Evolutionary conservation across 2,888 invertebrate genomes (phyloP), one percentile per base, ranked within the genome.

Genomic region (Autographa pulchrina): DNA sequence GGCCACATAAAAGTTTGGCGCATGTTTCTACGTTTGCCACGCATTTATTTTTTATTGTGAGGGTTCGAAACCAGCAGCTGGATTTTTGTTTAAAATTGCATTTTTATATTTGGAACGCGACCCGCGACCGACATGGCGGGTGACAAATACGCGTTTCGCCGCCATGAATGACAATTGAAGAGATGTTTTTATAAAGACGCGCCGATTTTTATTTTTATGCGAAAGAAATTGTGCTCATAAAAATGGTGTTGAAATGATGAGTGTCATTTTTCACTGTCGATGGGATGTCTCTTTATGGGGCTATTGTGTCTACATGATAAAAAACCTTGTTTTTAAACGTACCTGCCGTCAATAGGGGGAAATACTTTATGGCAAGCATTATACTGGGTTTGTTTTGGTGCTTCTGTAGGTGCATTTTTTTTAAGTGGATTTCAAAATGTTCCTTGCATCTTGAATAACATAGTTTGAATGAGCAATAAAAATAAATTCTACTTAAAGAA

Each of bases 111-210:
- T 94, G 94, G 92, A 91, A 92, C 95, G 94, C 94, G 92, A 91
- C 91, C 92, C 93, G 92, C 90, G 86, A 88, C 89, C 91, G 91
- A 89, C 92, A 93, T 88, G 91, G 88, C 90, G 92, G 91, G 93
- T 96, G 96, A 96, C 96, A 96, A 96, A 96, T 96, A 96, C 94
- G 93, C 94, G 90, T 86, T 78, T 86, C 92, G 92, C 92, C 88
- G 95, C 92, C 92, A 96, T 96, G 96, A 96, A 96, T 96, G 96
- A 96, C 95, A 96, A 96, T 96, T 92, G 92, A 93, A 93, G 93
- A 92, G 94, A 95, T 95, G 94, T 94, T 96, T 95, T 95, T 94
- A 93, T 94, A 95, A 95, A 94, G 95, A 95, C 87, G 86, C 84
- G 70, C 86, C 92, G 92, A 92, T 93, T 93, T 92, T 93, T 92